Evolutionary conservation across 2,113 vertebrate genomes (phyloP), one percentile per base, ranked within the genome.

Genomic region (Antechinus stuartii): DNA sequence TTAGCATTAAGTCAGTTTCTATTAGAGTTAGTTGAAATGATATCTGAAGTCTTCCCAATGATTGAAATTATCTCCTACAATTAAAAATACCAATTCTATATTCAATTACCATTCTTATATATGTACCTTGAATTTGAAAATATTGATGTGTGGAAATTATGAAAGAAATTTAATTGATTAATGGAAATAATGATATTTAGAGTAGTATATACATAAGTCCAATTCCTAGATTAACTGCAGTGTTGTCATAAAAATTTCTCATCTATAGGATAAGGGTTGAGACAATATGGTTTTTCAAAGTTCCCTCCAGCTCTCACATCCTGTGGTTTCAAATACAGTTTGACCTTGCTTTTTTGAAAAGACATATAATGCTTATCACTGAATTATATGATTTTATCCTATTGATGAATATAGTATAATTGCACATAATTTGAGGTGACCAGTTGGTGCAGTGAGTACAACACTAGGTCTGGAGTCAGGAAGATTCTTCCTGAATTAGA

Each of bases 91-190:
- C 11, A 49, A 54, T 61, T 90, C 24, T 56, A 91, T 50, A 91
- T 50, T 90, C 5, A 57, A 54, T 61, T 57, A 54, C 5, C 89
- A 56, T 94, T 97, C 76, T 42, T 94, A 54, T 93, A 50, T 50
- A 50, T 61, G 95, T 24, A 90, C 27, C 50, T 76, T 92, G 61
- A 96, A 90, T 46, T 93, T 96, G 90, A 54, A 92, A n/a, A 76
- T 91, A 92, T 89, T 95, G 23, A 90, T 54, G 50, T 95, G 22
- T 76, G 5, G 35, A 84, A 49, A 7, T 56, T 93, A 47, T 46
- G 50, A 92, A 57, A 94, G 68, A 92, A 56, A 90, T 89, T 53
- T 42, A 94, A 42, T 84, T 42, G n/a, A 22, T n/a, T 84, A 91
- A 26, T 76, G 61, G 94, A 61, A 25, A 30, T 92, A 0, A 1